Evolutionary conservation across 1,140 invertebrate genomes (phyloP).

Genomic region (Melanaphis sacchari): DNA sequence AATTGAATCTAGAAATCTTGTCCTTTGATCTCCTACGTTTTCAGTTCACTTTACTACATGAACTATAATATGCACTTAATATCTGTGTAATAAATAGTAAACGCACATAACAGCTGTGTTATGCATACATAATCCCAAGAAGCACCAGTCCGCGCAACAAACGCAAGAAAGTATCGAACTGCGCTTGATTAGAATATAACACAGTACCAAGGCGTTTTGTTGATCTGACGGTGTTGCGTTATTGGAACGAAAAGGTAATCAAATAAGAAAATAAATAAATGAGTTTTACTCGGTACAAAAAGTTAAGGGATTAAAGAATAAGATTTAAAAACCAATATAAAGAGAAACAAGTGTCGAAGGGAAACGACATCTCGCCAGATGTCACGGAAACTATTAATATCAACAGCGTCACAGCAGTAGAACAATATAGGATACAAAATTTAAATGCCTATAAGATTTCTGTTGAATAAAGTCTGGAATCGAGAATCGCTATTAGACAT

Average conservation of each 20-base stretch:
- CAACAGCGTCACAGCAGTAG: neutral
- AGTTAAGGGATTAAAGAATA: neutral
- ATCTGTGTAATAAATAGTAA: too few relatives aligned
- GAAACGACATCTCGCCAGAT: conserved; percentile 2
- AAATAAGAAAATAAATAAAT: neutral
- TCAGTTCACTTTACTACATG: too few relatives aligned
- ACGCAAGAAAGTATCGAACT: neutral
- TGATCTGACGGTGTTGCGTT: neutral
- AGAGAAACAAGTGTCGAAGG: neutral
- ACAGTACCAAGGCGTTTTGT: neutral
- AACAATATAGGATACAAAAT: neutral
- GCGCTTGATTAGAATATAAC: neutral
- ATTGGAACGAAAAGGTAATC: neutral
- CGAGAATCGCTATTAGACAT: neutral
- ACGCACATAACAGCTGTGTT: neutral
- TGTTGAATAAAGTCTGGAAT: neutral
- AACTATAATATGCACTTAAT: too few relatives aligned
- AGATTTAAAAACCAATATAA: conserved; percentile 9
- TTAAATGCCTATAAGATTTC: neutral
- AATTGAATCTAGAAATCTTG: too few relatives aligned
- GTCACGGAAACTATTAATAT: conserved; percentile 14
- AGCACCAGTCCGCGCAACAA: neutral
- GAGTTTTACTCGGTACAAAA: neutral
- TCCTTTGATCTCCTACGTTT: too few relatives aligned
- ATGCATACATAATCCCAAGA: neutral